Evolutionary conservation across 1,140 invertebrate species (phyloP).

Genomic region (Hermatobates lingyangjiaoensis): DNA sequence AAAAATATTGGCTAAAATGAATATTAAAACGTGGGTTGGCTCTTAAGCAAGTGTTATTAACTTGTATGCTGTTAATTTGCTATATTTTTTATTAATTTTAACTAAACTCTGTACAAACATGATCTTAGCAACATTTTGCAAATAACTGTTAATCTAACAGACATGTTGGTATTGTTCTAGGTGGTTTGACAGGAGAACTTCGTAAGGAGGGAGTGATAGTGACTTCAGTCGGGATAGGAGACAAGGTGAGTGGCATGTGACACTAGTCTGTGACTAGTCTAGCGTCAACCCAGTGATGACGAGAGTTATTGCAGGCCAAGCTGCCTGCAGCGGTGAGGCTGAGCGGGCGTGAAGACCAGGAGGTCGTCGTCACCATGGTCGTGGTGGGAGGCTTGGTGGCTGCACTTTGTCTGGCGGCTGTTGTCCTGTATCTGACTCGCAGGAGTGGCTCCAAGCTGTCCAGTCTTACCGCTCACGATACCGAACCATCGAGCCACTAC

Average conservation of each 20-base stretch:
- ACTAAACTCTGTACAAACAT: too few relatives aligned
- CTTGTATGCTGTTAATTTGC: too few relatives aligned
- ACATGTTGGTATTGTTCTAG: too few relatives aligned
- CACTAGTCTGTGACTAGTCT: too few relatives aligned
- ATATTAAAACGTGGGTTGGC: too few relatives aligned
- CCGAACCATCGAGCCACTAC: conserved; percentile 84
- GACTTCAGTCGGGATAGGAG: conserved; percentile 53
- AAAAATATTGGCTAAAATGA: too few relatives aligned
- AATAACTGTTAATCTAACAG: too few relatives aligned
- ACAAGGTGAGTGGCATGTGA: conserved; percentile 37
- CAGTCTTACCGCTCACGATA: conserved; percentile 46
- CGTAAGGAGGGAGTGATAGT: conserved; percentile 41
- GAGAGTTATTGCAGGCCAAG: conserved; percentile 12
- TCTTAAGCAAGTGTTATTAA: too few relatives aligned
- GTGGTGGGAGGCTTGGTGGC: conserved; percentile 43
- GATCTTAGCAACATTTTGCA: too few relatives aligned
- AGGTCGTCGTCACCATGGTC: conserved; percentile 28
- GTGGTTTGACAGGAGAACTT: too few relatives aligned
- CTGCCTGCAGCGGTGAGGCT: conserved; percentile 14
- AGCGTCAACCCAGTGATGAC: too few relatives aligned
- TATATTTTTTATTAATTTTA: too few relatives aligned
- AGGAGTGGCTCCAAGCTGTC: conserved; percentile 55
- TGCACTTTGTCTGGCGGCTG: conserved; percentile 44
- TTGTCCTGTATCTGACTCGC: conserved; percentile 48
- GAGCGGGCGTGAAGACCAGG: conserved; percentile 12